Evolutionary conservation across 2,888 invertebrate species (phyloP), one percentile per base, ranked within the genome.

Genomic region (Cerastoderma edule): DNA sequence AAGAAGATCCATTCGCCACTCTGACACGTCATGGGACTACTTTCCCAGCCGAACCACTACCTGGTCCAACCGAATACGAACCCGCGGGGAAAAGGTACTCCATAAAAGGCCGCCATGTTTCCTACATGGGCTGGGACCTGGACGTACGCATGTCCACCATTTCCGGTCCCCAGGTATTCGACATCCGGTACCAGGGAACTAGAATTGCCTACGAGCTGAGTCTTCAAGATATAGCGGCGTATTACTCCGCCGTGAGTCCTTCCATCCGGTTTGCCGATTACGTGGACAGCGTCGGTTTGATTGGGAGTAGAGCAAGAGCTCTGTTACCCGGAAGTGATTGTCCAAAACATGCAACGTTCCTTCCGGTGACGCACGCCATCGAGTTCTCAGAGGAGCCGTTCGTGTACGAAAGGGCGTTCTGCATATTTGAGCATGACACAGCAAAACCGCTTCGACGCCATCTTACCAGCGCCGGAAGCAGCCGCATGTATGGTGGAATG

Each of bases 131-230:
- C 16, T 91, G 91, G 91, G 72, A 79, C 6, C 89, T 91, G 78
- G 81, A 90, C 70, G 85, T 89, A 67, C 71, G 88, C 35, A 83
- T 91, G 85, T 85, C 88, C 1, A 73, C 87, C 6, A 77, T 86
- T n/a, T 80, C 78, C 0, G 90, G 91, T 0, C 87, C 89, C 13
- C 85, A 85, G 35, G 10, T 88, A 10, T 88, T 84, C 66, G 87
- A 90, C 66, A 80, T 91, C 30, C 78, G 84, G 5, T 91, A 78
- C 75, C 75, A 83, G 5, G 82, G 78, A 4, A 84, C 89, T 46
- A 79, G 89, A 48, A 88, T 91, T 22, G 88, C 86, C 1, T 91
- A 90, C 67, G 91, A 91, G 79, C 67, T 91, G 4, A 85, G 90
- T 63, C 72, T 90, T 16, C 87, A 89, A 32, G 91, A 91, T 70